phyloP scores from a whole-genome alignment of 2,888 invertebrate genomes.

The Dusona sp. region DNA sequence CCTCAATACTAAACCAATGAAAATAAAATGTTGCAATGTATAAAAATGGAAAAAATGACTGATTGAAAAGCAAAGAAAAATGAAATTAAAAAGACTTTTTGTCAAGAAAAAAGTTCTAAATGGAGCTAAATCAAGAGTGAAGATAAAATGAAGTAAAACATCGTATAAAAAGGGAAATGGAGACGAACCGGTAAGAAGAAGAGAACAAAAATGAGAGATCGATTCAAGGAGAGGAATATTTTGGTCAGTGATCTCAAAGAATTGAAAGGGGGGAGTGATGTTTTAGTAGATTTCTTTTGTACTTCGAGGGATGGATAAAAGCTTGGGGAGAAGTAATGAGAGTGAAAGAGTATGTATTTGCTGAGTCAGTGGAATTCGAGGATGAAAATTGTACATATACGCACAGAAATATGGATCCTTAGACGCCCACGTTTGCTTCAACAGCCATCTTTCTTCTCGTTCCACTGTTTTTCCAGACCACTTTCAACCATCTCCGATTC shows the following conservation, averaged over 20 bases:
- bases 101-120: not conserved
- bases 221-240: conserved; percentile 56
- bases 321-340: not conserved
- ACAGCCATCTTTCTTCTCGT: conserved; percentile 11
- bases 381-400: conserved; percentile 42
- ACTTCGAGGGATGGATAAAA: conserved; percentile 15
- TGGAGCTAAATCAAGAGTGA: not conserved
- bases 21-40: not conserved
- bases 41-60: no score
- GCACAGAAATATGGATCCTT: conserved; percentile 32
- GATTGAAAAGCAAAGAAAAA: no score
- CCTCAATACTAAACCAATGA: no score
- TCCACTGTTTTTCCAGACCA: not conserved
- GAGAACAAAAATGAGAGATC: not conserved
- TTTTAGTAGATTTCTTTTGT: conserved; percentile 30
- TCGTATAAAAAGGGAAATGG: not conserved
- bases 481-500: conserved; percentile 17
- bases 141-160: not conserved
- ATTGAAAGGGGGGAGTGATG: not conserved
- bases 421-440: conserved; percentile 49
- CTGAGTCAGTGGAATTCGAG: conserved; percentile 64
- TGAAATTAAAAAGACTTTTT: not conserved
- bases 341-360: conserved; percentile 3
- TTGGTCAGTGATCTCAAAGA: conserved; percentile 54
- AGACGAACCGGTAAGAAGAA: not conserved